These are phyloP conservation scores for Urophycis tenuis DNA, from an alignment of 2,797 vertebrate species.

Conservation along the genomic window DNA sequence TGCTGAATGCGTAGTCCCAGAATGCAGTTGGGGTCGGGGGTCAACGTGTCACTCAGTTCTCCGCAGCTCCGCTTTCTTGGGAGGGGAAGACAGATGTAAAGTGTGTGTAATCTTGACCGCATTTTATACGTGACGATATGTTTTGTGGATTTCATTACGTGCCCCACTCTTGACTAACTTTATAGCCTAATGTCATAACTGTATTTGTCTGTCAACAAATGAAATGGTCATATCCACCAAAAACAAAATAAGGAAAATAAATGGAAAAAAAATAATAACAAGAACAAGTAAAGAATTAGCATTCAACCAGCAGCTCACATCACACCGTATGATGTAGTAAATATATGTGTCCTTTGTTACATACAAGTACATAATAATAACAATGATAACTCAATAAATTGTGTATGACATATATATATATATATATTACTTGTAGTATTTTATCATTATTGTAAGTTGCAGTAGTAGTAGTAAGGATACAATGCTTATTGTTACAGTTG, in stretches of 20 bases:
- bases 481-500: neutral
- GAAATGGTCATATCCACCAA: neutral
- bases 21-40: constrained; percentile 71
- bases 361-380: neutral
- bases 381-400: neutral
- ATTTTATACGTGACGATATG: too few species aligned
- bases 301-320: neutral
- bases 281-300: too few species aligned
- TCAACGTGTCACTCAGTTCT: constrained; percentile 71
- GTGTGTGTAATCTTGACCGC: neutral
- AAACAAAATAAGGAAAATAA: neutral
- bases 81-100: neutral
- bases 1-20: constrained; percentile 77
- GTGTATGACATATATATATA: neutral
- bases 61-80: constrained; percentile 75
- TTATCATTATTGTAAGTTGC: neutral
- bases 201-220: neutral
- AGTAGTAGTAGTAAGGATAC: neutral
- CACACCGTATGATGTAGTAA: neutral
- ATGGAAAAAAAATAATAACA: too few species aligned
- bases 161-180: neutral
- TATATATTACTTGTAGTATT: neutral
- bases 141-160: neutral
- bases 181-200: neutral
- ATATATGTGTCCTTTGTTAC: neutral